Percentiles rank a stretch among this genome's conserved stretches.
phyloP scores from a whole-genome alignment of 2,888 invertebrate species.

The Emmelina monodactyla region DNA sequence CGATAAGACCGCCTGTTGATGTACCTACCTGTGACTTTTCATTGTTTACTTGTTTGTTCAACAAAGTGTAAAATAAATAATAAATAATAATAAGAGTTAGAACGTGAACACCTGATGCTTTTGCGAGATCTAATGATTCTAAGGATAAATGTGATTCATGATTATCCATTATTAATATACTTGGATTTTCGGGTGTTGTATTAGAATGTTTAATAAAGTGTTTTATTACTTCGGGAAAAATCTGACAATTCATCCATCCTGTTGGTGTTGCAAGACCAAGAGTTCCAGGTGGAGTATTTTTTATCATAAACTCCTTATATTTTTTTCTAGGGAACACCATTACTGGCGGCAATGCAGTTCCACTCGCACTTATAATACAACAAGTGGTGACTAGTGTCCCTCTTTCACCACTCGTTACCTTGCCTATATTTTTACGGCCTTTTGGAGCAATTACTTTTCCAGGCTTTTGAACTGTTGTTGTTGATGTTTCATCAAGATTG shows the following conservation, averaged over 20 bases:
- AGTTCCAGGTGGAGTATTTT: slow-evolving; percentile 6
- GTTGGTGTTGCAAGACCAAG: slow-evolving; percentile 5
- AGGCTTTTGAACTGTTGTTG: slow-evolving; percentile 14
- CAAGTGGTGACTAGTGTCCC: slow-evolving; percentile 15
- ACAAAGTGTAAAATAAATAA: too few relatives aligned
- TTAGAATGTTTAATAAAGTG: slow-evolving; percentile 22
- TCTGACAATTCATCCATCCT: slow-evolving; percentile 9
- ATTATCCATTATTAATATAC: slow-evolving; percentile 26
- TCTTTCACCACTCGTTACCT: slow-evolving; percentile 13
- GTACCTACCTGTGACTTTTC: too few relatives aligned
- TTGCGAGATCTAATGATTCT: too few relatives aligned
- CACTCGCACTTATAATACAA: slow-evolving; percentile 7
- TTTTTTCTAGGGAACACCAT: slow-evolving; percentile 11
- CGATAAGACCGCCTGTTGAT: too few relatives aligned
- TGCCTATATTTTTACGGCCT: slow-evolving; percentile 9
- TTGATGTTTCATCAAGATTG: slow-evolving; percentile 14
- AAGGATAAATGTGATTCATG: slow-evolving; percentile 29
- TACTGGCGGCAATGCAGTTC: slow-evolving; percentile 8
- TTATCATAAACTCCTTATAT: slow-evolving; percentile 7
- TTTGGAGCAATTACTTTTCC: slow-evolving; percentile 10
- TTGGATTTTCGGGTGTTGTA: slow-evolving; percentile 17
- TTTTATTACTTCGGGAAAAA: slow-evolving; percentile 23
- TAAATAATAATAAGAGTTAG: too few relatives aligned
- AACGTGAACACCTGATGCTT: too few relatives aligned
- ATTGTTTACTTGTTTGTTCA: too few relatives aligned